Evolutionary conservation across 2,797 vertebrate species (phyloP).

Genomic region (Platyrinchus mystaceus): DNA sequence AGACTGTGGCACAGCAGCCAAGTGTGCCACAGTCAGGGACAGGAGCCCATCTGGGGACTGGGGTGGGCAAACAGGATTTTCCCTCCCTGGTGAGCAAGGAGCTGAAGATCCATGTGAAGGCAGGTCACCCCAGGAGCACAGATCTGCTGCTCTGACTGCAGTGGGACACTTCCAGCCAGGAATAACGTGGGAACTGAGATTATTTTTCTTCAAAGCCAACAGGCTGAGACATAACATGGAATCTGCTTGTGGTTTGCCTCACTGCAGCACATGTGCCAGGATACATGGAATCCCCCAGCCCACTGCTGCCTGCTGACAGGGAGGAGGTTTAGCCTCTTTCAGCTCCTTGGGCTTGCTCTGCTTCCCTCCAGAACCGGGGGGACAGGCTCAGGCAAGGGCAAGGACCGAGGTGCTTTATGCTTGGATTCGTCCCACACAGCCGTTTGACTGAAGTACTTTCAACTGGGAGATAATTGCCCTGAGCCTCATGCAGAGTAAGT

Average conservation of each 20-base stretch:
- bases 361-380: background rate
- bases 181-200: background rate
- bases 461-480: background rate
- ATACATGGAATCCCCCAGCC: background rate
- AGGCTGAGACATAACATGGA: accelerated
- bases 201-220: background rate
- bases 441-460: background rate
- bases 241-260: background rate
- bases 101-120: background rate
- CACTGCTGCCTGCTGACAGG: background rate
- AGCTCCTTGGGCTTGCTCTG: background rate
- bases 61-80: background rate
- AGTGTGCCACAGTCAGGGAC: background rate
- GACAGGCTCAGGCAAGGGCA: background rate
- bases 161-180: background rate
- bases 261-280: background rate
- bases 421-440: background rate
- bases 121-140: background rate
- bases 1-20: background rate
- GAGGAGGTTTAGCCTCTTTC: background rate
- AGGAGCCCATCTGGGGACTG: background rate
- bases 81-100: background rate
- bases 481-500: background rate
- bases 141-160: background rate
- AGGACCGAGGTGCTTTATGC: background rate